Percentiles rank a stretch among this genome's conserved stretches.
phyloP scores from a whole-genome alignment of 2,888 invertebrate genomes.

The Eulithis testata region DNA sequence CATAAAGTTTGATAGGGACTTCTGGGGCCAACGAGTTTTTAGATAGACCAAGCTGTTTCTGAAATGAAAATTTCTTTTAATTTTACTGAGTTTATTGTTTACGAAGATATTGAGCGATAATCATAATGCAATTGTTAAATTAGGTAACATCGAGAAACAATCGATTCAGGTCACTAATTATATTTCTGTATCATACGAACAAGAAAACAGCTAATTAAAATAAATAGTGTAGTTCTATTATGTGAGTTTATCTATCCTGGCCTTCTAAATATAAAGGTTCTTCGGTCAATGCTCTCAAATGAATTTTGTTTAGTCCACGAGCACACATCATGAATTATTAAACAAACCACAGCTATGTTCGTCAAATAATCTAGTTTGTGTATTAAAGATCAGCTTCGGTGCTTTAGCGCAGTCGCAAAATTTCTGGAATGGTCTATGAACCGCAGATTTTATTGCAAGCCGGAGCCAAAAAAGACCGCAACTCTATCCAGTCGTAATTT shows the following conservation, averaged over 20 bases:
- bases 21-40: no score
- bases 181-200: no score
- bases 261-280: background rate
- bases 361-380: constrained; percentile 53
- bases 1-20: background rate
- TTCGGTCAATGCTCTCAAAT: background rate
- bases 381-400: constrained; percentile 54
- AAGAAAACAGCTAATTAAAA: no score
- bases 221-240: no score
- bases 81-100: no score
- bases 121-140: no score
- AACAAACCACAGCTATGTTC: constrained; percentile 16
- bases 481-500: constrained; percentile 67
- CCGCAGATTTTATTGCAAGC: constrained; percentile 66
- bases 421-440: constrained; percentile 57
- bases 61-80: no score
- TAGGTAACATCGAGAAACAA: no score
- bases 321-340: constrained; percentile 20
- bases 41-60: no score
- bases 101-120: no score
- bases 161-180: no score
- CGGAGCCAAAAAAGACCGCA: constrained; percentile 67
- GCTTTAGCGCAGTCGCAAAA: constrained; percentile 58
- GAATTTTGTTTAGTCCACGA: background rate
- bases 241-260: background rate